Conservation (phyloP, 2,888 invertebrate species). For the Diachrysia chrysitis region DNA sequence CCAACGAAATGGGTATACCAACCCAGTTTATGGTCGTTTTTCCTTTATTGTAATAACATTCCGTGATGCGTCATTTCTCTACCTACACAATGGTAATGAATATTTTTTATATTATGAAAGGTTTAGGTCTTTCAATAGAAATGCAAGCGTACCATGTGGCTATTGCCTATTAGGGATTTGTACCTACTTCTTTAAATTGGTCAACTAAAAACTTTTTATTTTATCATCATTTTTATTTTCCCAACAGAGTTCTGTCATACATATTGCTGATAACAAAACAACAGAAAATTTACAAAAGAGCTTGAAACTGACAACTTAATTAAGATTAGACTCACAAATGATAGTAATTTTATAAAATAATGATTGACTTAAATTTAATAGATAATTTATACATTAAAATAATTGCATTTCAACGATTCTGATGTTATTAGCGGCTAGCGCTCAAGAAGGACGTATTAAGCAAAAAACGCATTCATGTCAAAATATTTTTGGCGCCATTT, state of each 20-base stretch:
- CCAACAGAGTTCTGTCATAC: neutral
- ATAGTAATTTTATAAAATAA: neutral
- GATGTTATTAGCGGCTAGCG: conserved; percentile 37
- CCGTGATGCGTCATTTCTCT: neutral
- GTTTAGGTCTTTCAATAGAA: too few relatives aligned
- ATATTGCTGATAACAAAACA: conserved; percentile 1
- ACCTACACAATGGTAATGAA: too few relatives aligned
- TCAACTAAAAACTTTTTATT: neutral
- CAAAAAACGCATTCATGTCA: conserved; percentile 21
- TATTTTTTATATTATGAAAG: too few relatives aligned
- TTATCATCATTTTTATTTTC: conserved; percentile 1
- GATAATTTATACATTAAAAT: conserved; percentile 32
- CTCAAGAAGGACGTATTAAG: conserved; percentile 18
- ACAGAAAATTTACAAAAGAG: neutral
- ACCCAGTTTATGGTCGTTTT: neutral
- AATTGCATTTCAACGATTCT: conserved; percentile 48
- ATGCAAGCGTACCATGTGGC: too few relatives aligned
- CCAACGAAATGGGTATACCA: too few relatives aligned
- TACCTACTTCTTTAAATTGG: too few relatives aligned
- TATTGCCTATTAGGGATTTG: too few relatives aligned
- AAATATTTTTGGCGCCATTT: neutral
- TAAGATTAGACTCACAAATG: conserved; percentile 1
- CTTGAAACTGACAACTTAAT: neutral
- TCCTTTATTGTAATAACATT: neutral
- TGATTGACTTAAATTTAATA: conserved; percentile 11